Base-by-base conservation (phyloP, 2,797 vertebrate species). In the Peromyscus attwateri region DNA sequence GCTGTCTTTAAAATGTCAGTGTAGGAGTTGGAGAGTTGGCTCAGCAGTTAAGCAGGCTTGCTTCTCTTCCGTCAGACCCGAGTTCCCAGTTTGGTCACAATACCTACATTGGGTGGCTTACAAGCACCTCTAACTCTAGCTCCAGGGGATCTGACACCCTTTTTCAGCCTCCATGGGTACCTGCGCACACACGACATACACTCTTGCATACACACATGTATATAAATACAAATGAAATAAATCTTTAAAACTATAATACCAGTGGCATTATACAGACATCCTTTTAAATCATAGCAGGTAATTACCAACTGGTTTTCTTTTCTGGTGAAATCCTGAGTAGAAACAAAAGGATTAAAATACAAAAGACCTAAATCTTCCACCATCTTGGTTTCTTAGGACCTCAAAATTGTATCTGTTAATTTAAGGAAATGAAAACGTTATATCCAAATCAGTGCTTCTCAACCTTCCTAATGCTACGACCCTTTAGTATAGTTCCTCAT, bases 341-440 rank as follows among this genome's bases (percentile, higher is more conserved):
- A 91, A 94, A 88, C 29, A 95, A 95, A 96, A 73, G 40, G 85
- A 64, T 95, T 90, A 87, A 52, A 92, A 85, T 94, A 79, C 55
- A 85, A 29, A 76, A 46, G 70, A 85, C 77, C 60, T 77, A 73
- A 82, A 68, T 93, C 6, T 93, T 84, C 60, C 0, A 70, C 27
- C 16, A n/a, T 46, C 31, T 55, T n/a, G 12, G 25, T 92, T 75
- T 94, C 79, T 81, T 92, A 43, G 4, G 46, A 73, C 55, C 92
- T 79, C 73, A 93, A 77, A 94, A 77, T 84, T 91, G 23, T 92
- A 2, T 87, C 31, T 81, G 6, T 81, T 64, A 96, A 76, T 70
- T 89, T 95, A 92, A 95, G 62, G 79, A 94, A 87, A 77, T 73
- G 64, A 40, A 25, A 40, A 25, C 87, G 7, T 73, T 94, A 25